Evolutionary conservation across 2,888 invertebrate species (phyloP), one percentile per base, ranked within the genome.

Genomic region (Ophion ellenae): DNA sequence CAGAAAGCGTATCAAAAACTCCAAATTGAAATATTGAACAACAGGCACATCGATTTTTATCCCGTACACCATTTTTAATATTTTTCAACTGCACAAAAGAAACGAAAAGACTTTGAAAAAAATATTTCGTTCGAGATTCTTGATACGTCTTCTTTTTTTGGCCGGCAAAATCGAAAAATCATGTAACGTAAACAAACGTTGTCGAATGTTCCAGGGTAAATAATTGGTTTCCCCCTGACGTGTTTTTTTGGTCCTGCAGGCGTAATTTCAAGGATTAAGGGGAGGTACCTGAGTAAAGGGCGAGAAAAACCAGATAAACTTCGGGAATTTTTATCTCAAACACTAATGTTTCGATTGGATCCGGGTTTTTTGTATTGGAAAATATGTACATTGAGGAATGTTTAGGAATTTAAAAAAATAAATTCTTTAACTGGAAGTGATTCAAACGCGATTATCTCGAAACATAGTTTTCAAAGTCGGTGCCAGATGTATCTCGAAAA

Each of bases 91-190:
- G 53, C 53, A 53, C 53, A 53, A 53, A 53, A 2, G 53, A 3
- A 53, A 53, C 10, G 4, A 53, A 14, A 20, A 47, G 24, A 69
- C 36, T 28, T 53, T 40, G 14, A 10, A 73, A 36, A 36, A 32
- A 73, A 73, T 59, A 14, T 59, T 36, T 71, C 36, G 24, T 59
- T 73, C 3, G 57, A n/a, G n/a, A 73, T 5, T 73, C 32, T 20
- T 36, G 32, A 73, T 7, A 20, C 47, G 32, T 63, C 40, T 61
- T 66, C 36, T 36, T 64, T 24, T 32, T 73, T 40, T 32, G 32
- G 20, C 28, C 24, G 11, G 2, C 40, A 40, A 45, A 74, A 3
- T 24, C 17, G 53, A 53, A 14, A 53, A 53, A 53, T 4, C 3
- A 5, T 17, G 17, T 14, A 17, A 5, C 1, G 5, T 3, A 53